Base-by-base conservation (phyloP, 2,797 vertebrate species). In the Microchirus variegatus region DNA sequence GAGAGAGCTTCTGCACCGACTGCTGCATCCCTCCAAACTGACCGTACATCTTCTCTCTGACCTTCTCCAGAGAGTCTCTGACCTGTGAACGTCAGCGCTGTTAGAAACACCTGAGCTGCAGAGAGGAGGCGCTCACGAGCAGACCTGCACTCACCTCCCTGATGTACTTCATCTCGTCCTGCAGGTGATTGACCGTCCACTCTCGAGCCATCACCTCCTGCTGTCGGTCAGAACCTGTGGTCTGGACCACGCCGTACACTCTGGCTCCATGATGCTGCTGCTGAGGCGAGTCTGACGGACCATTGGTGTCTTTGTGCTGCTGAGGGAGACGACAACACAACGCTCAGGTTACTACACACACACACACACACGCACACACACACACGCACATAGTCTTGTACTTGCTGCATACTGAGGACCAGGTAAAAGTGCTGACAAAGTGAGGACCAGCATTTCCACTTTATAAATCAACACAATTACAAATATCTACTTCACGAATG, bases 121-220 rank as follows among this genome's bases (percentile, higher is more conserved):
- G 9, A 9, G 37, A n/a, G n/a, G n/a, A n/a, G n/a, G n/a, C n/a
- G n/a, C n/a, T n/a, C n/a, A n/a, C n/a, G n/a, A n/a, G n/a, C n/a
- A n/a, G n/a, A n/a, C n/a, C n/a, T n/a, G n/a, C n/a, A 81, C 96
- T 95, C 90, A 98, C 98, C 81, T 98, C 96, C 84, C 84, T 94
- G 89, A 99, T 98, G 90, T 99, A 99, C 78, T 80, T 96, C 97
- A 99, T 99, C 87, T 99, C 96, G 77, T 98, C 96, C 55, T 93
- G 96, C 82, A 99, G 91, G 85, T 98, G 96, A 88, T 66, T 92
- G 84, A 93, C 91, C 18, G 96, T 94, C 96, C 95, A 98, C 66
- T 97, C 95, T 10, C 95, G 95, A 10, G 97, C 95, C 91, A 96
- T 96, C 93, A 96, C 95, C 90, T 98, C 96, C 84, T 94, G 95